Percentiles rank a stretch among this genome's conserved stretches.
phyloP scores from a whole-genome alignment of 2,113 vertebrate genomes.

The Etheostoma cragini region DNA sequence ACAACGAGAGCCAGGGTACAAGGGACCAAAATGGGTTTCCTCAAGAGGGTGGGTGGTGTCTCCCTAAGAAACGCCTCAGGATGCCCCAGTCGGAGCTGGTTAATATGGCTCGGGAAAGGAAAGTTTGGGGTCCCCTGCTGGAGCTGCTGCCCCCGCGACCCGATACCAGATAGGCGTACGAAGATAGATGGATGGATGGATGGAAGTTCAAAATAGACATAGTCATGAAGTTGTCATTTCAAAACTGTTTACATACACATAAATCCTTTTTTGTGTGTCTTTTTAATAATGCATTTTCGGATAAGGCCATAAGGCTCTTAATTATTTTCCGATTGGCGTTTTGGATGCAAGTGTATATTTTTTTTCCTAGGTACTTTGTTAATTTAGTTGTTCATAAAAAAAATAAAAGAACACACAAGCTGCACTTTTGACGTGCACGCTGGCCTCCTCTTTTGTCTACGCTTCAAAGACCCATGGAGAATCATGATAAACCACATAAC shows the following conservation, averaged over 20 bases:
- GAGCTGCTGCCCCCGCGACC: too few species aligned
- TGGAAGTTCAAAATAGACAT: background rate
- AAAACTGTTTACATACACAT: background rate
- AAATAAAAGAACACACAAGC: background rate
- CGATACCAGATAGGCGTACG: too few species aligned
- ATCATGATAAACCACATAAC: conserved; percentile 8
- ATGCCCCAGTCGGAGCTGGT: too few species aligned
- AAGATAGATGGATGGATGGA: too few species aligned
- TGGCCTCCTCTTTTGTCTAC: background rate
- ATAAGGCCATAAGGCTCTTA: conserved; percentile 9
- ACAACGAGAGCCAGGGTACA: too few species aligned
- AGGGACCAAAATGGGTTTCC: too few species aligned
- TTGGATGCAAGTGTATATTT: background rate
- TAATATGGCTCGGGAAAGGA: too few species aligned
- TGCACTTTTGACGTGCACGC: background rate
- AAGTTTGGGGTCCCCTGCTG: too few species aligned
- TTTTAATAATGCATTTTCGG: background rate
- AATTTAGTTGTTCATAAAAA: background rate
- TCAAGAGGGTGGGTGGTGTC: too few species aligned
- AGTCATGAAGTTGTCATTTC: background rate
- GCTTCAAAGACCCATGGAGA: conserved; percentile 18
- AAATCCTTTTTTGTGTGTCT: background rate
- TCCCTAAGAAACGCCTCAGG: too few species aligned
- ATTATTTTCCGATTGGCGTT: conserved; percentile 31
- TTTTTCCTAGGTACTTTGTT: background rate